A percentile compares a stretch with the other conserved stretches of the same genome.
Evolutionary conservation across 2,113 vertebrate genomes (phyloP).

Genomic region (Perca flavescens): DNA sequence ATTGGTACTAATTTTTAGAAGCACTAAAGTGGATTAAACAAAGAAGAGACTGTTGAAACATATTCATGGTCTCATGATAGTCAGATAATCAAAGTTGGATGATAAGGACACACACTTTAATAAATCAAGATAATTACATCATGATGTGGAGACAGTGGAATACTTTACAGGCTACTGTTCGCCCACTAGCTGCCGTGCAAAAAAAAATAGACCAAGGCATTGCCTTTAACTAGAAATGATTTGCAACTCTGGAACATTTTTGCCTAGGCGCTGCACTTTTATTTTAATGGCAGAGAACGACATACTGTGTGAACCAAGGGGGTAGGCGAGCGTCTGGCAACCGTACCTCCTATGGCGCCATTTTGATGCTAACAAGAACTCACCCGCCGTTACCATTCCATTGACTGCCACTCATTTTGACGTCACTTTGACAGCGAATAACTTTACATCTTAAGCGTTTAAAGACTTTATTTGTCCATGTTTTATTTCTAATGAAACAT

Average conservation of each 20-base stretch:
- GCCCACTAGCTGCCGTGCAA: background rate
- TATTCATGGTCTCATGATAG: background rate
- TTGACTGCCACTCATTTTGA: too few relatives aligned
- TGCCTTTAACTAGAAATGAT: background rate
- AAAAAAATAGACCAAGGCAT: background rate
- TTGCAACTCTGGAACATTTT: background rate
- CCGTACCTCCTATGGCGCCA: too few relatives aligned
- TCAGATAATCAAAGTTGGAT: background rate
- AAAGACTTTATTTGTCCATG: too few relatives aligned
- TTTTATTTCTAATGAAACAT: too few relatives aligned
- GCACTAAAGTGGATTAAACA: background rate
- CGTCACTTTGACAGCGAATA: too few relatives aligned
- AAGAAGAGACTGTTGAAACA: background rate
- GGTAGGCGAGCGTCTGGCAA: too few relatives aligned
- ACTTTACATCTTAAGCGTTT: too few relatives aligned
- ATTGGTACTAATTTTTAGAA: background rate
- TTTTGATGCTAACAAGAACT: too few relatives aligned
- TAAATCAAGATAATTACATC: slow-evolving; percentile 8
- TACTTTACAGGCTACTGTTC: background rate
- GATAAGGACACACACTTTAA: background rate
- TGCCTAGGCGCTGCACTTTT: background rate
- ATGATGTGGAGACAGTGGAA: background rate
- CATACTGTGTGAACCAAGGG: background rate
- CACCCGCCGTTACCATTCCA: too few relatives aligned
- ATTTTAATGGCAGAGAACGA: background rate